Conservation (phyloP, 2,113 vertebrate species). For the Scalopus aquaticus region DNA sequence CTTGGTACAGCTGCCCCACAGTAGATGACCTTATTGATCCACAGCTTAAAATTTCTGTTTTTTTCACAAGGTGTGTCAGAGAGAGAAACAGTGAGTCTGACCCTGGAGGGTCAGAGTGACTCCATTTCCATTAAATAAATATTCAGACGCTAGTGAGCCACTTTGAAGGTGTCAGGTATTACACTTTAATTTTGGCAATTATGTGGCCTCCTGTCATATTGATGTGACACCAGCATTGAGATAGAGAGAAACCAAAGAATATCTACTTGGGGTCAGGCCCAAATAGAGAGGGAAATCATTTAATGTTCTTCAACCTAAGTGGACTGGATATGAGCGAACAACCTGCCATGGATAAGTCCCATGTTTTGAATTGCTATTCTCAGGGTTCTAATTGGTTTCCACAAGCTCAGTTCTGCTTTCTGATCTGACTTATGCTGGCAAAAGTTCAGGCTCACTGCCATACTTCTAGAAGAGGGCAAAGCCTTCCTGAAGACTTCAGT, state of each 20-base stretch:
- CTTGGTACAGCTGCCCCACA: background rate
- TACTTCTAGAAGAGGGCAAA: background rate
- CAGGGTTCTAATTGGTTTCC: background rate
- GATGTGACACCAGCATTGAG: background rate
- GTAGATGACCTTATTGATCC: conserved; percentile 43
- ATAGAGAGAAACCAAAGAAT: conserved; percentile 7
- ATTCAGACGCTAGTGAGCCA: conserved; percentile 1
- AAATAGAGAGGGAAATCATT: conserved; percentile 33
- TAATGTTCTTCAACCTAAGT: background rate
- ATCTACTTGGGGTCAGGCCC: conserved; percentile 36
- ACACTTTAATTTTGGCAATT: conserved; percentile 59
- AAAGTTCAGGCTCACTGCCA: background rate
- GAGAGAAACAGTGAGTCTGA: conserved; percentile 42
- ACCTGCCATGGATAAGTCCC: background rate
- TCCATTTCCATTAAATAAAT: conserved; percentile 70
- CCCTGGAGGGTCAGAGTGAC: background rate
- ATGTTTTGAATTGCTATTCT: background rate
- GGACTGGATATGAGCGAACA: background rate
- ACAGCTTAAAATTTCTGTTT: conserved; percentile 26
- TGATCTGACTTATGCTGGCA: background rate
- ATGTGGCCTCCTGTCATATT: conserved; percentile 31
- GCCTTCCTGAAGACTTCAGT: background rate
- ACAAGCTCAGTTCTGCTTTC: background rate
- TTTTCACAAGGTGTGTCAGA: conserved; percentile 62
- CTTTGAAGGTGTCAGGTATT: conserved; percentile 57